Base-by-base conservation (phyloP, 35 echinoderm and acorn worm genomes). In the Patiria miniata region DNA sequence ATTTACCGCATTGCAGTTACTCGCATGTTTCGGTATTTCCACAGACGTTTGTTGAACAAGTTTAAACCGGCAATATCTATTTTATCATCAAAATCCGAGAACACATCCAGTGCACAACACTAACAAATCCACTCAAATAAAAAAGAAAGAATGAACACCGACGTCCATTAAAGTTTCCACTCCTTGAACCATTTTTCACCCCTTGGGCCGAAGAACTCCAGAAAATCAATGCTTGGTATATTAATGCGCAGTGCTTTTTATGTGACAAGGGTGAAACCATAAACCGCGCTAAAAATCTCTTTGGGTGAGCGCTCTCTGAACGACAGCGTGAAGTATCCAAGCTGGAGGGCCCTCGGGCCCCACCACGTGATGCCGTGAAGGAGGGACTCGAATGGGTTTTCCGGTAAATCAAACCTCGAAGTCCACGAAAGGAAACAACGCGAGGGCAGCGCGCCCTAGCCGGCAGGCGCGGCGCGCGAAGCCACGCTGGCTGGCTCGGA, bases 111-210 rank as follows among this genome's bases (percentile, higher is more conserved):
- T n/a, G n/a, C n/a, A 47, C 26, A 32, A 30, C 19, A 0, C 26
- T 73, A 36, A 73, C 26, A 30, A 26, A 73, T 73, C n/a, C 65
- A 36, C 34, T 73, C 65, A 26, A 18, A 60, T n/a, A 60, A 21
- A 4, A 15, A 23, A 30, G 22, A 69, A 73, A 73, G 34, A 73
- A 73, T 34, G 29, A 73, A 73, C 65, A 73, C 6, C 34, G 30
- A 26, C 65, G 65, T 73, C 65, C 65, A 73, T 73, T 73, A 73
- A 73, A 26, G 65, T 73, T 26, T 22, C 65, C 34, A 34, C 65
- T 34, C 29, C 26, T 47, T 4, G 4, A 47, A 16, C 65, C 65
- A 73, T 34, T 34, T 73, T 23, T n/a, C n/a, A n/a, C 65, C 34
- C 34, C 65, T 14, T 10, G 9, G 26, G 65, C 19, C 10, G 29